Evolutionary conservation across 2,797 vertebrate genomes (phyloP), one percentile per base, ranked within the genome.

Genomic region (Mormyrops attenuatus): DNA sequence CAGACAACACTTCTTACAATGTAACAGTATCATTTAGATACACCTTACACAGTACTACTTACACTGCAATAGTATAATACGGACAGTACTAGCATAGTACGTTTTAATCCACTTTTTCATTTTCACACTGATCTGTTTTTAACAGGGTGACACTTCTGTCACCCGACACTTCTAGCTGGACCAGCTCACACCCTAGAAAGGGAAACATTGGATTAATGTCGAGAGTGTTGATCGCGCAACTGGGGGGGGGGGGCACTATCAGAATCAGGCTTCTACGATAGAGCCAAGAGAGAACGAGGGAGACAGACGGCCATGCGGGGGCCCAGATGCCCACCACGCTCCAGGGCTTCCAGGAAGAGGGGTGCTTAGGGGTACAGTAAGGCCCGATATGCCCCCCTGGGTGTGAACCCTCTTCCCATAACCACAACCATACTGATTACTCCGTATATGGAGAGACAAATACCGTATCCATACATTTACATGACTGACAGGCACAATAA

Each of bases 261-360:
- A 90, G 89, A 91, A 91, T 91, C 93, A 93, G 91, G 91, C 89
- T 92, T 90, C 89, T 91, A 91, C 91, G 84, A 89, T 0, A 89
- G 88, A 89, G 85, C 88, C 63, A 88, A 92, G 91, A 91, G 86
- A 91, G 91, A 88, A 92, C 92, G 90, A 91, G 87, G 87, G 91
- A 92, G 92, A 95, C 92, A 94, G 91, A 92, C 89, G 85, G 92
- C 87, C 88, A 84, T 88, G 92, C 88, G 90, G 34, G 38, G 30
- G 89, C 93, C 92, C 92, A 94, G 91, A 93, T 94, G 93, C 92
- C 93, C 93, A 91, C 89, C 91, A 91, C 92, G 92, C 92, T 90
- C 92, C 49, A 91, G 92, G 91, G 89, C 92, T 60, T 92, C 85
- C 92, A 92, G 89, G 92, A 38, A 20, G 30, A 50, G 92, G 89